Evolutionary conservation across 2,888 invertebrate species (phyloP).

Genomic region (Drosophila lutescens): DNA sequence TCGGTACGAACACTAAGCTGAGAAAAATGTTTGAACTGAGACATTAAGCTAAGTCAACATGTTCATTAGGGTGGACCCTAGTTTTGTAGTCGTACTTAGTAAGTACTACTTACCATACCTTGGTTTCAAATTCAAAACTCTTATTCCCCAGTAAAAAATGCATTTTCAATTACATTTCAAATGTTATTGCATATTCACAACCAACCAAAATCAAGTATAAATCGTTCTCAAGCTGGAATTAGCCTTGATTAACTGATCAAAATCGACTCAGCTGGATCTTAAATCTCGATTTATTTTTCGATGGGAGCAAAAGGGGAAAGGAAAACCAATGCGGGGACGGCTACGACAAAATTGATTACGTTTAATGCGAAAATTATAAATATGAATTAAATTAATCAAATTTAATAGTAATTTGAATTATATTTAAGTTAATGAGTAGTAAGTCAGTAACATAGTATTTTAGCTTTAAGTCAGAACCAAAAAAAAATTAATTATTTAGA

Average conservation of each 20-base stretch:
- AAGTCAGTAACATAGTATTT: conserved; percentile 72
- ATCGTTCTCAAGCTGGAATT: no score
- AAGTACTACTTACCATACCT: no score
- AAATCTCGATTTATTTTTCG: conserved; percentile 21
- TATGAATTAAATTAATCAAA: conserved; percentile 79
- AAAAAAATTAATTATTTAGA: conserved; percentile 37
- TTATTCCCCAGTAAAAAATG: neutral
- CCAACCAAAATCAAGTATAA: neutral
- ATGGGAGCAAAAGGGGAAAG: conserved; percentile 20
- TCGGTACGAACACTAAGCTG: neutral
- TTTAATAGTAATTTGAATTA: conserved; percentile 79
- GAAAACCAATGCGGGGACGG: conserved; percentile 35
- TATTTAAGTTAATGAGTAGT: conserved; percentile 80
- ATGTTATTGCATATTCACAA: no score
- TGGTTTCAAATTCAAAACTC: neutral
- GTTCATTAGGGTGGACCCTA: neutral
- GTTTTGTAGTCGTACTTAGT: no score
- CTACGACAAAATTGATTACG: conserved; percentile 72
- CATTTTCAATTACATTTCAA: no score
- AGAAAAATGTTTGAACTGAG: neutral
- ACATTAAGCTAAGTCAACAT: neutral
- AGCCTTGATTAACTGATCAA: conserved; percentile 2
- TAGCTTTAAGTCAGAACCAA: conserved; percentile 62
- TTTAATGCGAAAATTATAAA: conserved; percentile 78
- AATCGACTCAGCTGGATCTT: conserved; percentile 15